A percentile compares a stretch with the other conserved stretches of the same genome.
Conservation (phyloP, 2,888 invertebrate species). For the Idaea biselata region DNA sequence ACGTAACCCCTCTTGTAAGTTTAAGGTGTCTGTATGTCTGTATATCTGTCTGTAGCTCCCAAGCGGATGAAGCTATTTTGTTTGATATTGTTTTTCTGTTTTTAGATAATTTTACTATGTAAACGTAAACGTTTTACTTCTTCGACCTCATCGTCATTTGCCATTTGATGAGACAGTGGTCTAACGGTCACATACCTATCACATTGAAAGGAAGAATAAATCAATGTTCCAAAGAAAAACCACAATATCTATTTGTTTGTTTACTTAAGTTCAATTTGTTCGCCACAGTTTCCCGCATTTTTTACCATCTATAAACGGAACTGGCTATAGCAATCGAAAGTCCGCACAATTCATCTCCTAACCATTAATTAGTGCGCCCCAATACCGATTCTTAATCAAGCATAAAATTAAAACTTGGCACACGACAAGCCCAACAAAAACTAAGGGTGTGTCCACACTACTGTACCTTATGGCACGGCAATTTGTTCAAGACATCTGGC, state of each 20-base stretch:
- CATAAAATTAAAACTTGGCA: slow-evolving; percentile 81
- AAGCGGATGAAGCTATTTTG: too few relatives aligned
- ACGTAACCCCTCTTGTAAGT: too few relatives aligned
- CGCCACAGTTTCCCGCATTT: background rate
- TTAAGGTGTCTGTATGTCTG: too few relatives aligned
- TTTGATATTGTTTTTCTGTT: too few relatives aligned
- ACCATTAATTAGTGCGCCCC: slow-evolving; percentile 72
- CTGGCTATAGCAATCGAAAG: slow-evolving; percentile 31
- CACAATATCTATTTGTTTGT: background rate
- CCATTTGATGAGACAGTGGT: too few relatives aligned
- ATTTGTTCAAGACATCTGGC: slow-evolving; percentile 81
- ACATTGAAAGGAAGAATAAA: background rate
- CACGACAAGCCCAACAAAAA: slow-evolving; percentile 67
- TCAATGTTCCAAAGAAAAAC: background rate
- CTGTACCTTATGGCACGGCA: slow-evolving; percentile 74
- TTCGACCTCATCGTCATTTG: too few relatives aligned
- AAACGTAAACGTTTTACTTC: too few relatives aligned
- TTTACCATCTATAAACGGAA: background rate
- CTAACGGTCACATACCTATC: background rate
- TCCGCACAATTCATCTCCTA: slow-evolving; percentile 59
- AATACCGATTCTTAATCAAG: slow-evolving; percentile 70
- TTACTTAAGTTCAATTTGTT: background rate
- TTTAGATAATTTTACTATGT: too few relatives aligned
- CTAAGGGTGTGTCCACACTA: slow-evolving; percentile 73
- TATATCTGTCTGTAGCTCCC: too few relatives aligned